Evolutionary conservation across 2,797 vertebrate species (phyloP), one percentile per base, ranked within the genome.

Genomic region (Myotis pilosus): DNA sequence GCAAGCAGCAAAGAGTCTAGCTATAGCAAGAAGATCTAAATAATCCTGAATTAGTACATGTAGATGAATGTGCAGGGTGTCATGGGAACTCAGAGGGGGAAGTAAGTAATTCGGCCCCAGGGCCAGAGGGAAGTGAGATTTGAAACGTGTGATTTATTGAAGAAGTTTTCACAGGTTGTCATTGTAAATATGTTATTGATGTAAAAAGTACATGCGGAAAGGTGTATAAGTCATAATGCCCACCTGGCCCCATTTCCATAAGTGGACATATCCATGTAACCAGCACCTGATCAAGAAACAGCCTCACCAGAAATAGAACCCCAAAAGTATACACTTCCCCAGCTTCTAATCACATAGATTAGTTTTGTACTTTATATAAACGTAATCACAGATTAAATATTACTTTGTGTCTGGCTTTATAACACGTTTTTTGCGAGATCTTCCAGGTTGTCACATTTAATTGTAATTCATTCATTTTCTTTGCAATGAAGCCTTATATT

Each of bases 391-490:
- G 9, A 17, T 78, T 83, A 86, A 47, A 16, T 72, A 36, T 78
- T 84, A 78, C 33, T 87, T 92, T 83, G 62, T 30, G 20, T 62
- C 51, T 75, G 55, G 13, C 19, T 87, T 92, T 92, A 12, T 53
- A 79, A 55, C 30, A 66, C 74, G 92, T 6, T 85, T 75, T 66
- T 87, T 55, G 28, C 49, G n/a, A 80, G 60, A 93, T 86, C 8
- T 79, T 87, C n/a, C 49, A 33, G 17, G 38, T 72, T 69, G n/a
- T 83, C 51, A 33, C 10, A 6, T 74, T 41, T 60, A 71, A 30
- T 72, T 95, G 17, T 49, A 55, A 89, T 41, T 68, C 38, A 89
- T 64, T 75, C 11, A 49, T 79, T 90, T 94, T 82, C 30, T 44
- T 87, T 25, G 2, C 17, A 23, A 25, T 16, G 19, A 44, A 49